Conservation (phyloP, 2,797 vertebrate species). For the Notolepis coatsorum region DNA sequence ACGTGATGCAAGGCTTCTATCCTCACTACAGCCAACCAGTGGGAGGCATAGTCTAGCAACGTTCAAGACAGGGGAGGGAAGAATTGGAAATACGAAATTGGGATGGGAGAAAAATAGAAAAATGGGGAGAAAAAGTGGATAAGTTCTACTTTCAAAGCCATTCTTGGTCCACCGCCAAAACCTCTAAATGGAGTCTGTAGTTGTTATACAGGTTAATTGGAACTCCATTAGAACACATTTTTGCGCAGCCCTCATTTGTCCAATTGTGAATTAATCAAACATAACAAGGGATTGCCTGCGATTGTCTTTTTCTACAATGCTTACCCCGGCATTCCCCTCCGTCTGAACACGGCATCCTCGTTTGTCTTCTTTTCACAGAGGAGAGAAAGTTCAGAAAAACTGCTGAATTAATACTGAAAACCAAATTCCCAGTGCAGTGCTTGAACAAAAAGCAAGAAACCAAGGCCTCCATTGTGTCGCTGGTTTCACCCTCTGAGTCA, state of each 20-base stretch:
- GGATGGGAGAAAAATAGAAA: too few relatives aligned
- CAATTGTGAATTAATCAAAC: constrained; percentile 13
- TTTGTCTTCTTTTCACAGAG: constrained; percentile 25
- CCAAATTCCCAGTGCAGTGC: constrained; percentile 26
- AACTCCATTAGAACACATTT: constrained; percentile 7
- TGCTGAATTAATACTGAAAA: constrained; percentile 37
- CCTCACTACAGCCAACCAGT: too few relatives aligned
- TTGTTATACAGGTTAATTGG: background rate
- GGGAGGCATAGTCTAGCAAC: too few relatives aligned
- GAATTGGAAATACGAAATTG: too few relatives aligned
- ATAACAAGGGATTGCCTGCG: constrained; percentile 5
- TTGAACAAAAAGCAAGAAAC: constrained; percentile 49
- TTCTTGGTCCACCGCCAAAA: background rate
- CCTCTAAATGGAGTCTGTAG: background rate
- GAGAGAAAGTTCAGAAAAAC: too few relatives aligned
- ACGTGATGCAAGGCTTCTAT: too few relatives aligned
- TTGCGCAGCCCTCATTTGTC: constrained; percentile 1
- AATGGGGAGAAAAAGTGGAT: too few relatives aligned
- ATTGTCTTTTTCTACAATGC: constrained; percentile 9
- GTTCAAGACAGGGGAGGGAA: too few relatives aligned
- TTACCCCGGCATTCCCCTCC: background rate
- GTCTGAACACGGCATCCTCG: background rate
- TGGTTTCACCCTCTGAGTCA: constrained; percentile 36
- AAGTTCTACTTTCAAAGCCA: background rate
- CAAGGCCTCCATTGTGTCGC: constrained; percentile 45